Percentiles rank a stretch among this genome's conserved stretches.
Conservation (phyloP, 2,113 vertebrate genomes). For the Lycocorax pyrrhopterus region DNA sequence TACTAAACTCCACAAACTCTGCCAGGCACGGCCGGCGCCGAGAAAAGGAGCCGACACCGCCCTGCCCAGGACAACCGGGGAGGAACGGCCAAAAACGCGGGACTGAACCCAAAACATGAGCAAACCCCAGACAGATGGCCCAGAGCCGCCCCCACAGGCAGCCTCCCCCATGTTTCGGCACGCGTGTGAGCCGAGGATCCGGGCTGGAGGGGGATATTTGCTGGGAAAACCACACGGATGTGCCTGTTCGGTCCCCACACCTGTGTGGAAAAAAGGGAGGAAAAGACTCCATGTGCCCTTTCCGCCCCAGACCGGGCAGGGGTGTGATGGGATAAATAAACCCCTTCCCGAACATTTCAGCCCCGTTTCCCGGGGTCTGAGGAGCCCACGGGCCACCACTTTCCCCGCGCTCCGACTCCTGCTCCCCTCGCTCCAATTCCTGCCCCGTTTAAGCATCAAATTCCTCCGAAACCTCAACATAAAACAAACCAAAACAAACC, state of each 20-base stretch:
- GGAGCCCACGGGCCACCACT: not conserved
- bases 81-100: not conserved
- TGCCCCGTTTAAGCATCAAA: not conserved
- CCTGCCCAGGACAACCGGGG: not conserved
- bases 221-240: not conserved
- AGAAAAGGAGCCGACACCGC: not conserved
- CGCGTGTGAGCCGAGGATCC: rapidly evolving
- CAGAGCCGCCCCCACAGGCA: not conserved
- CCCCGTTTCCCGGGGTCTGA: not conserved
- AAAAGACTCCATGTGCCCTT: not conserved
- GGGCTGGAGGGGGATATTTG: not conserved
- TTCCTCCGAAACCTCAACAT: not conserved
- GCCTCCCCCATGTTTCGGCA: not conserved
- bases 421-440: not conserved
- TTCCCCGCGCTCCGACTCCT: not conserved
- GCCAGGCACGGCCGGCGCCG: not conserved
- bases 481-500: not conserved
- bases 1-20: not conserved
- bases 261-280: not conserved
- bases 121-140: not conserved
- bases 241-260: rapidly evolving
- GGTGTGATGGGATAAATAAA: not conserved
- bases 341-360: not conserved
- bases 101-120: not conserved
- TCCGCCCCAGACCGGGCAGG: not conserved